These are phyloP conservation scores for Eupeodes latifasciatus DNA, from an alignment of 2,888 invertebrate species.

Conservation along the genomic window DNA sequence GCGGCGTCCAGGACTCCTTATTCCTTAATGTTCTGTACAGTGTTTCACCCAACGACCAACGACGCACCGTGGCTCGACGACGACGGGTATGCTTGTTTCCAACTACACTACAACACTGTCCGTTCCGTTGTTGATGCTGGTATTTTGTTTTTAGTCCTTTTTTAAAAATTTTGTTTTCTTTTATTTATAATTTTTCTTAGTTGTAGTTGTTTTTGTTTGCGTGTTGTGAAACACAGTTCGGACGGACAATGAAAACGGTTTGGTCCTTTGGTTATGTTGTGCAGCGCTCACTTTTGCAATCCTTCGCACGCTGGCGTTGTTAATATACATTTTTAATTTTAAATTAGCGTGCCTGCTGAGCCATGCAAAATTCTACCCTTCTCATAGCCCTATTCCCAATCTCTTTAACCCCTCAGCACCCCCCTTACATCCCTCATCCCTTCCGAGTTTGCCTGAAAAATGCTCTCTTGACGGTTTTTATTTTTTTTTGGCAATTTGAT, in stretches of 20 bases:
- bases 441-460: not conserved
- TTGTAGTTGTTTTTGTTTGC: conserved; percentile 29
- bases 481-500: conserved; percentile 60
- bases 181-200: not conserved
- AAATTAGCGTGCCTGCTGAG: conserved; percentile 65
- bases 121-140: conserved; percentile 23
- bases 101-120: conserved; percentile 26
- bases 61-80: not conserved
- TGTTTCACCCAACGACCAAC: not conserved
- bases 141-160: conserved; percentile 4
- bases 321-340: conserved; percentile 75
- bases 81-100: conserved; percentile 24
- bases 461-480: conserved; percentile 32
- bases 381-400: not conserved
- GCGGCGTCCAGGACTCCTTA: conserved; percentile 1
- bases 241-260: conserved; percentile 29
- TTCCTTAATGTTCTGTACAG: not conserved
- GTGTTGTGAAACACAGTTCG: conserved; percentile 53
- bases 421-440: not conserved
- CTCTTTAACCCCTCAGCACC: not conserved
- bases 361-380: conserved; percentile 51
- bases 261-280: conserved; percentile 23
- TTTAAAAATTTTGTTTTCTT: too few relatives aligned
- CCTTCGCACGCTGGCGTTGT: conserved; percentile 55
- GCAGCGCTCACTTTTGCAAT: conserved; percentile 19